Conservation (phyloP, 1,140 invertebrate genomes). For the Leguminivora glycinivorella region DNA sequence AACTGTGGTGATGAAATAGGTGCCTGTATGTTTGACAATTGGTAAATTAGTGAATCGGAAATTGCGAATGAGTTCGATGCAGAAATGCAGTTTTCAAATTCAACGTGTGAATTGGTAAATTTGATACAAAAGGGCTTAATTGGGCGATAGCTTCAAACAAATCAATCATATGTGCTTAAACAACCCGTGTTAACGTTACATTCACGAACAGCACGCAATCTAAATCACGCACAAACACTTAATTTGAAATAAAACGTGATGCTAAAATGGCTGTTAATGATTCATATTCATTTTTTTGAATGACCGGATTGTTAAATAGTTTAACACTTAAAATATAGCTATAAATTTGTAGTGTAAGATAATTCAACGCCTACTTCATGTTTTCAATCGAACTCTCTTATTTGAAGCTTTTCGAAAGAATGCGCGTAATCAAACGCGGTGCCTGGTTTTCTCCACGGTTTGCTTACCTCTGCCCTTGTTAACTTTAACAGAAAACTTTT, state of each 20-base stretch:
- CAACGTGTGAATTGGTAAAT: neutral
- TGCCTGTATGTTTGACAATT: neutral
- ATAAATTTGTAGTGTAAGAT: neutral
- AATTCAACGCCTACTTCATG: neutral
- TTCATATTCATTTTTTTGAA: neutral
- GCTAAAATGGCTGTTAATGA: too few species aligned
- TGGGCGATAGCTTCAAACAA: neutral
- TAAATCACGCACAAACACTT: conserved; percentile 2
- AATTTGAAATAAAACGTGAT: neutral
- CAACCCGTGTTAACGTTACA: neutral
- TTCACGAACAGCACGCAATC: neutral
- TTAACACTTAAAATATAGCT: neutral
- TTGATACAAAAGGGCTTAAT: neutral
- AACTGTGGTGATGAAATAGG: neutral
- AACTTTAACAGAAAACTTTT: conserved; percentile 18
- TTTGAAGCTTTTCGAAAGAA: conserved; percentile 9
- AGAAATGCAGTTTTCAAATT: neutral
- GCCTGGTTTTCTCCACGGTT: neutral
- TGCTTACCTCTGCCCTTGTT: neutral
- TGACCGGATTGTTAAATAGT: neutral
- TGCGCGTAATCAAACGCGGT: conserved; percentile 8
- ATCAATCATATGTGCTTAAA: neutral
- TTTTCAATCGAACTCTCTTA: neutral
- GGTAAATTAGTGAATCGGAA: neutral
- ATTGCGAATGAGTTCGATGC: neutral